Conservation (phyloP, 2,888 invertebrate species). For the Parthenolecanium corni region DNA sequence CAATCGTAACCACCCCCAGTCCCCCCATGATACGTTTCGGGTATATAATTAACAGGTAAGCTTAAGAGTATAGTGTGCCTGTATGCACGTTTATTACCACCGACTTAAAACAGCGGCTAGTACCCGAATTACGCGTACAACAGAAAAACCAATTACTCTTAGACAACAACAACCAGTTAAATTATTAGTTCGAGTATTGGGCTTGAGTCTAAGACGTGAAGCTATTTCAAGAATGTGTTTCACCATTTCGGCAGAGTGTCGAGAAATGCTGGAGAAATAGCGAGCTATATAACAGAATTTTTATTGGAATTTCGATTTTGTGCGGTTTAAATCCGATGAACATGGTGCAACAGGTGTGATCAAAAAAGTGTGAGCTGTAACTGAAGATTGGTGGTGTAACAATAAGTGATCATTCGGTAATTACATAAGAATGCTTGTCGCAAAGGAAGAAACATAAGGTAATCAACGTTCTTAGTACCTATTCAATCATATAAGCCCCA, state of each 20-base stretch:
- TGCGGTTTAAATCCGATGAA: too few species aligned
- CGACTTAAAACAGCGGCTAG: constrained; percentile 15
- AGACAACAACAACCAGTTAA: constrained; percentile 28
- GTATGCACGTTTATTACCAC: constrained; percentile 25
- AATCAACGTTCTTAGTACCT: too few species aligned
- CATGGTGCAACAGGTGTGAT: too few species aligned
- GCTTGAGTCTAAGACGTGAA: constrained; percentile 24
- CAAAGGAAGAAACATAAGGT: too few species aligned
- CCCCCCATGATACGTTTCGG: constrained; percentile 11
- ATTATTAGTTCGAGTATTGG: constrained; percentile 27
- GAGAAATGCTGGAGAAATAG: neutral
- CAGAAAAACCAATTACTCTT: constrained; percentile 28
- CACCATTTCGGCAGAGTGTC: neutral
- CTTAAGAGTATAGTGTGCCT: constrained; percentile 5
- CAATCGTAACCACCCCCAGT: constrained; percentile 21
- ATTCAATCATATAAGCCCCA: too few species aligned
- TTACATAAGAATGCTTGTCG: too few species aligned
- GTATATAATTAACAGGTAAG: constrained; percentile 27
- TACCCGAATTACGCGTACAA: constrained; percentile 28
- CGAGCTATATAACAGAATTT: neutral
- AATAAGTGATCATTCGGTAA: too few species aligned
- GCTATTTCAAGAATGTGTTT: constrained; percentile 22
- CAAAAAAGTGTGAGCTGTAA: too few species aligned
- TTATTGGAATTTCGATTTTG: neutral
- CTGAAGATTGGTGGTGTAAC: too few species aligned